Evolutionary conservation across 1,140 invertebrate genomes (phyloP), one percentile per base, ranked within the genome.

Genomic region (Gryon sp.): DNA sequence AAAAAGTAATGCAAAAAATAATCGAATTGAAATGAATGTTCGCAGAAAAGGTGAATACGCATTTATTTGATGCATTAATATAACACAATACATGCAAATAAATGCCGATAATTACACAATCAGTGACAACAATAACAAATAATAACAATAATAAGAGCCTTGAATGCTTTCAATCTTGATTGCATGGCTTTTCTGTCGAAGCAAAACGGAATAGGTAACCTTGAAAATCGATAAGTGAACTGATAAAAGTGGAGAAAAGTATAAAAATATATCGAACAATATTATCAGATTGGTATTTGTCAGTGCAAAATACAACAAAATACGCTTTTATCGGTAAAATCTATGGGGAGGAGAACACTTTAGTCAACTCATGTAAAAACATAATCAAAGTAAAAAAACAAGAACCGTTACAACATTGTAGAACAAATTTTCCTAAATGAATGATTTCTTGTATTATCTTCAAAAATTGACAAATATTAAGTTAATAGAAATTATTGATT

Each of bases 121-220:
- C 46, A 45, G 46, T 38, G 30, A 60, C 14, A 34, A 70, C 45
- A 60, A 69, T 59, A 55, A 45, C 43, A 34, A 70, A 62, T 70
- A 70, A 45, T 45, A 52, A 62, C 43, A 57, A 68, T 20, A 36
- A 70, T 50, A 62, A 48, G 11, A 62, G 16, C 55, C 68, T 72
- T 62, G 68, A 55, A 72, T 72, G 46, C 57, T 46, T 72, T 72
- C 48, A 46, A 72, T 72, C 68, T 72, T 62, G 68, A 72, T 72
- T 60, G 46, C 46, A 36, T 15, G n/a, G 48, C n/a, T 11, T 32
- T 62, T 34, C 30, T 7, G 12, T 22, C 38, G 55, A 62, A 70
- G 40, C 55, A 62, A 62, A 72, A 72, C 40, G 63, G 36, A 73
- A 57, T 63, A 18, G 14, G 9, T 28, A 48, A 48, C 69, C 69